Evolutionary conservation across 1,140 invertebrate species (phyloP), one percentile per base, ranked within the genome.

Genomic region (Bombus superbus): DNA sequence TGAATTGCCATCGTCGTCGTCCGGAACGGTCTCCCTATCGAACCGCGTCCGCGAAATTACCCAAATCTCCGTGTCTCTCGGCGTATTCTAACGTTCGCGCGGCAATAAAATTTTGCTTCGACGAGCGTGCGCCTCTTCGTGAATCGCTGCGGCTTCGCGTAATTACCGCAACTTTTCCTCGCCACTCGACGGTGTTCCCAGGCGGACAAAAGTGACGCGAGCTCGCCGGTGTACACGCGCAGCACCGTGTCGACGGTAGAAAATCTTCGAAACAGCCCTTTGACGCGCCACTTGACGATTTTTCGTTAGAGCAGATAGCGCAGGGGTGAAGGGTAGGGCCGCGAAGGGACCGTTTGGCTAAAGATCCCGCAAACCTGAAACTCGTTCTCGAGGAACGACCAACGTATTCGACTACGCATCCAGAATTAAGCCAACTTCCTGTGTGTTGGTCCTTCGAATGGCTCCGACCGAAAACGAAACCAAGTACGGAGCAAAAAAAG

Each of bases 381-480:
- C 40, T 82, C 59, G 69, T 75, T 64, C 64, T 71, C 64, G 13
- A 77, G 69, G 47, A 75, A 86, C 64, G 32, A 86, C 57, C n/a
- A 35, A 68, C 68, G 85, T 75, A 88, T 90, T 90, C 89, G 86
- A 57, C 59, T 83, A 57, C 59, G 78, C 75, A 44, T 69, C 76
- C 32, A 75, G 80, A 89, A 90, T 90, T 90, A 90, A 89, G 86
- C 86, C 72, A 83, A 84, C 66, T 11, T 13, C 80, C 80, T 47
- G 66, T 74, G 69, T 75, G 88, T 59, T 64, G 40, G n/a, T 78
- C 76, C 73, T 32, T 18, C 69, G 57, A 32, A 72, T 11, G n/a
- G 62, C 6, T 64, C 13, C 64, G 32, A 66, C 64, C 32, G 32
- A 66, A 66, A 66, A 66, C 15, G 64, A 3, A 62, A n/a, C 64